Evolutionary conservation across 2,113 vertebrate genomes (phyloP).

Genomic region (Thermophis baileyi): DNA sequence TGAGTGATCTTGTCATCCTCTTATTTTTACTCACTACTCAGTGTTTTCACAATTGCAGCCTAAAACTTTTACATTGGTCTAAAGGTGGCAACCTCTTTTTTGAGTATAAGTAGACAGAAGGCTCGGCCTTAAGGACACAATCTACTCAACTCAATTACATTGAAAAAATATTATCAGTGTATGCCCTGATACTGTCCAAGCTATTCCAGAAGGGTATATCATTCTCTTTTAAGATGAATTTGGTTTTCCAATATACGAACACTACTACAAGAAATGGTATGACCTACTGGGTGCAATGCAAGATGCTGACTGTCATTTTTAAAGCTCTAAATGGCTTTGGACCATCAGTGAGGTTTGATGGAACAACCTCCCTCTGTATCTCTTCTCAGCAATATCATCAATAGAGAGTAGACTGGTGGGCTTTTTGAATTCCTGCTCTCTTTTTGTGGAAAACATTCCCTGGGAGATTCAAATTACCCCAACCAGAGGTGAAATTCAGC

Average conservation of each 20-base stretch:
- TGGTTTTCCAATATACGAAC: neutral
- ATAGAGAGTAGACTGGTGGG: no score
- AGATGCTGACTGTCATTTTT: neutral
- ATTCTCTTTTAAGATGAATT: neutral
- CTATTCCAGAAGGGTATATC: neutral
- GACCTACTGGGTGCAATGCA: neutral
- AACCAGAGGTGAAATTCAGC: no score
- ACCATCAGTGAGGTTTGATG: neutral
- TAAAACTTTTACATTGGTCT: neutral
- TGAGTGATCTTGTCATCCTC: neutral
- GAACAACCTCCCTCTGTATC: neutral
- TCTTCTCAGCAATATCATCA: no score
- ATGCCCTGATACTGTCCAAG: neutral
- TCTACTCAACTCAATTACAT: neutral
- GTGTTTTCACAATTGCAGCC: neutral
- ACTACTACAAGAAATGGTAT: neutral
- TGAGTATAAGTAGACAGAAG: neutral
- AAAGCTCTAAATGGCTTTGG: neutral
- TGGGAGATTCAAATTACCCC: neutral
- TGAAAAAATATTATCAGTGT: neutral
- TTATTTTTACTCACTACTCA: neutral
- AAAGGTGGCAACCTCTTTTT: neutral
- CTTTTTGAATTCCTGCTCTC: neutral
- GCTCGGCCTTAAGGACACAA: neutral
- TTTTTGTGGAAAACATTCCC: neutral